Base-by-base conservation (phyloP, 2,797 vertebrate species). In the Coranthus polyacanthus region DNA sequence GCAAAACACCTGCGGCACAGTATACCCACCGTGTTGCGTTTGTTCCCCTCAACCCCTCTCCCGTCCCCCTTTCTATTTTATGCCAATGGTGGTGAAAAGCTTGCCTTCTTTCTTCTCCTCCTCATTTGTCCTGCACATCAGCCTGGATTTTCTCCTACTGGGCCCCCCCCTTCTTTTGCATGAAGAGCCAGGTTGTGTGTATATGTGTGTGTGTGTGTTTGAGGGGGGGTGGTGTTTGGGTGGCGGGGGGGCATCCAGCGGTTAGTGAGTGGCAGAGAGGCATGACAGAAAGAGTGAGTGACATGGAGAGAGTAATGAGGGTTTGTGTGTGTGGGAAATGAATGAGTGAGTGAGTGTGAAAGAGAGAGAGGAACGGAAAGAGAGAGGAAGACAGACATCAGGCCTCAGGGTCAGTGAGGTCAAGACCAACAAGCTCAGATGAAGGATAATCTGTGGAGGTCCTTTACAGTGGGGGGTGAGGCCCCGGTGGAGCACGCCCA, bases 381-480 rank as follows among this genome's bases (percentile, higher is more conserved):
- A 12, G 71, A 51, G 42, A n/a, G 18, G 36, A 47, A 72, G 75
- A 79, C 34, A 59, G 56, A 69, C 65, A 56, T 45, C 2, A 78
- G 68, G 83, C 69, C 79, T 77, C 73, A 32, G 84, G 89, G 88
- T 90, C 66, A n/a, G 17, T 81, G 84, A 65, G 89, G 88, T 92
- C 88, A 89, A 75, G 66, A 73, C 81, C 75, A 83, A 92, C 88
- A 81, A 78, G 49, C 90, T 91, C 87, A 91, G 92, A 92, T 91
- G 90, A 91, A 88, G 90, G 92, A 92, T 94, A 92, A 93, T 93
- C 92, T 93, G 83, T 85, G 82, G 89, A 91, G 93, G 87, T 90
- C 69, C 85, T 77, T 86, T 90, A 70, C 92, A 87, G 92, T 89
- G 83, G 92, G 92, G 90, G 91, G 89, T 88, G 92, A 90, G 89